Evolutionary conservation across 2,113 vertebrate genomes (phyloP).

Genomic region (Pachyramphus minor): DNA sequence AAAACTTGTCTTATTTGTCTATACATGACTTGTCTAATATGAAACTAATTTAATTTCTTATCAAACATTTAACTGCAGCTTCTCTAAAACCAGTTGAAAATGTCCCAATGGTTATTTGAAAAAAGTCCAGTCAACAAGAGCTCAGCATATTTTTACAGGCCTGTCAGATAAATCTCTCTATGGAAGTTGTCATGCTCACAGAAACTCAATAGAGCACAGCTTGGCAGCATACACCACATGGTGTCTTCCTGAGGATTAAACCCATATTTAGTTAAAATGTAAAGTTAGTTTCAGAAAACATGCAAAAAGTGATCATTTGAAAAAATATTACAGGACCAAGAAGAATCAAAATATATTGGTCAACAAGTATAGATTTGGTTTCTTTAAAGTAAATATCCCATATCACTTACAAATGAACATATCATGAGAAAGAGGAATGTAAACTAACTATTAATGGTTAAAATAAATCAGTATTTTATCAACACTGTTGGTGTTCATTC

Average conservation of each 20-base stretch:
- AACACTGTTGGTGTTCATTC: background rate
- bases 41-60: conserved; percentile 36
- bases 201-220: conserved; percentile 57
- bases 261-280: conserved; percentile 34
- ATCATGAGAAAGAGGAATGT: background rate
- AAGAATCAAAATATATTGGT: conserved; percentile 2
- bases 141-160: conserved; percentile 40
- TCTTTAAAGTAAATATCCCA: conserved; percentile 5
- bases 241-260: conserved; percentile 61
- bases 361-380: conserved; percentile 1
- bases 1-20: background rate
- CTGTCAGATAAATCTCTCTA: conserved; percentile 45
- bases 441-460: background rate
- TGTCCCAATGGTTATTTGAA: background rate
- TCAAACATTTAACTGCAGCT: background rate
- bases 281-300: conserved; percentile 41
- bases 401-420: background rate
- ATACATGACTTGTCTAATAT: background rate
- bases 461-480: conserved; percentile 11
- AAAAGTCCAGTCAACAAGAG: conserved; percentile 44
- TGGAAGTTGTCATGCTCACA: conserved; percentile 45
- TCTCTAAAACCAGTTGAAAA: background rate
- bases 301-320: conserved; percentile 35
- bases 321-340: background rate
- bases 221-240: conserved; percentile 22